A percentile compares a stretch with the other conserved stretches of the same genome.
These are phyloP conservation scores for Coenobita brevimanus DNA, from an alignment of 1,140 invertebrate genomes.

Conservation along the genomic window DNA sequence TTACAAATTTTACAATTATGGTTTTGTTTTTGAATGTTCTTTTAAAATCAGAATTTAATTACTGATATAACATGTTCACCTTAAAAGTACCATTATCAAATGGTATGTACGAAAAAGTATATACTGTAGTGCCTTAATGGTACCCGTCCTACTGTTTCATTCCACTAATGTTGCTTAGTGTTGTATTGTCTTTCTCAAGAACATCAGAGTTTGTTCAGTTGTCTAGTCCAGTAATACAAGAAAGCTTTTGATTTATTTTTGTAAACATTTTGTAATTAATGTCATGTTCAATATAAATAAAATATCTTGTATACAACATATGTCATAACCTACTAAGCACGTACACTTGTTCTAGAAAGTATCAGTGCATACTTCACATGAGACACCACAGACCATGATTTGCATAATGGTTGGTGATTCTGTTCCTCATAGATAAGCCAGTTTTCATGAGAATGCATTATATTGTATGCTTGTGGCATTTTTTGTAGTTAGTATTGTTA, in stretches of 20 bases:
- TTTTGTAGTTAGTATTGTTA: too few relatives aligned
- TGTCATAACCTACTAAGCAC: too few relatives aligned
- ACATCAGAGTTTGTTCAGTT: slow-evolving; percentile 53
- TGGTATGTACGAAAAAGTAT: slow-evolving; percentile 48
- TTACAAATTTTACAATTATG: slow-evolving; percentile 42
- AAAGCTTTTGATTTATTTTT: slow-evolving; percentile 63
- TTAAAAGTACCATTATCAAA: slow-evolving; percentile 23
- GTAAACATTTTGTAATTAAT: slow-evolving; percentile 62
- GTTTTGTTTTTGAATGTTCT: slow-evolving; percentile 31
- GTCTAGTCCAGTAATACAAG: slow-evolving; percentile 58
- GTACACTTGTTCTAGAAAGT: too few relatives aligned
- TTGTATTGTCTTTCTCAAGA: slow-evolving; percentile 39
- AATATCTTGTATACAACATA: too few relatives aligned
- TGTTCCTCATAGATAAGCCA: too few relatives aligned
- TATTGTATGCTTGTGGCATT: too few relatives aligned
- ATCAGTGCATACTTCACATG: too few relatives aligned
- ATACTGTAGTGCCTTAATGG: slow-evolving; percentile 60
- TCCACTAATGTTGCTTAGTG: slow-evolving; percentile 58
- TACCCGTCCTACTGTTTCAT: slow-evolving; percentile 61
- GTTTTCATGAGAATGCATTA: too few relatives aligned
- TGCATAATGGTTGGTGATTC: too few relatives aligned
- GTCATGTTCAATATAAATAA: slow-evolving; percentile 52
- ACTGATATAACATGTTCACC: slow-evolving; percentile 35
- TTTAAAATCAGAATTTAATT: slow-evolving; percentile 39
- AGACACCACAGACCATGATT: too few relatives aligned